These are phyloP conservation scores for Selenia dentaria DNA, from an alignment of 2,888 invertebrate genomes.

Conservation along the genomic window DNA sequence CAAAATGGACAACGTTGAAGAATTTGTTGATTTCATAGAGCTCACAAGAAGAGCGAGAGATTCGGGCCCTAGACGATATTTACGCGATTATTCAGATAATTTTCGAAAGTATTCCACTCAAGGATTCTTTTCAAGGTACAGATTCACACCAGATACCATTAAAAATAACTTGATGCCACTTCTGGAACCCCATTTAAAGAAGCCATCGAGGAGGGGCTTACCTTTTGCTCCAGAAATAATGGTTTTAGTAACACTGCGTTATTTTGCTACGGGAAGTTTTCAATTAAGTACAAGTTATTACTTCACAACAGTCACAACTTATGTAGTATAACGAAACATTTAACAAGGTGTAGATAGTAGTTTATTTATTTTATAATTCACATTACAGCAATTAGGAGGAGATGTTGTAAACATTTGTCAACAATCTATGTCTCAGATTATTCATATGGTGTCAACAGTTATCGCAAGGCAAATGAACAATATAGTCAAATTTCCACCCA, in stretches of 20 bases:
- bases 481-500: slow-evolving; percentile 24
- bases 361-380: too few species aligned
- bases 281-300: too few species aligned
- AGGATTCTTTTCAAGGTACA: background rate
- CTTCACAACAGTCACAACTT: too few species aligned
- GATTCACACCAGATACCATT: background rate
- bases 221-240: slow-evolving; percentile 35
- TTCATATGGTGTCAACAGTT: background rate
- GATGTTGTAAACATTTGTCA: slow-evolving; percentile 31
- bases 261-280: too few species aligned
- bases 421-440: slow-evolving; percentile 26
- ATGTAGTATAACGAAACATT: too few species aligned
- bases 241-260: slow-evolving; percentile 18
- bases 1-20: too few species aligned
- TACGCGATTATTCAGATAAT: too few species aligned
- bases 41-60: too few species aligned
- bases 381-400: slow-evolving; percentile 27
- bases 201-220: slow-evolving; percentile 26
- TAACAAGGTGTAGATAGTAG: too few species aligned
- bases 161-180: background rate
- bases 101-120: too few species aligned
- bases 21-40: too few species aligned
- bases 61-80: too few species aligned
- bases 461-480: background rate
- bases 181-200: slow-evolving; percentile 15